These are phyloP conservation scores for Blennius ocellaris DNA, from an alignment of 2,113 vertebrate species.

Conservation along the genomic window DNA sequence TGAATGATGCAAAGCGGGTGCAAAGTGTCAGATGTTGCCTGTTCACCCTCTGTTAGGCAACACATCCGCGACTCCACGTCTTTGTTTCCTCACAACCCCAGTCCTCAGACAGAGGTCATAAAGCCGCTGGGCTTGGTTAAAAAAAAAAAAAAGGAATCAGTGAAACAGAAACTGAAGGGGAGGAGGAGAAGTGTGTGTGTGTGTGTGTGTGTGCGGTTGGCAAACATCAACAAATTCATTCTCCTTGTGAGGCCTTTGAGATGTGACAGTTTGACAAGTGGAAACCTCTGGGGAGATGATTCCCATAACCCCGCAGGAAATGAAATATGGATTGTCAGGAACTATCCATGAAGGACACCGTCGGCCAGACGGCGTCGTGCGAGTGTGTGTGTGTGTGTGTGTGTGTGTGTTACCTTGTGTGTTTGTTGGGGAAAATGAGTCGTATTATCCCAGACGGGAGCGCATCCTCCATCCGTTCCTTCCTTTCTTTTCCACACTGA, in stretches of 20 bases:
- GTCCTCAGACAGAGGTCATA: constrained; percentile 37
- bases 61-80: constrained; percentile 12
- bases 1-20: constrained; percentile 54
- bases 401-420: constrained; percentile 13
- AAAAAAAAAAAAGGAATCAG: no score
- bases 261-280: constrained; percentile 75
- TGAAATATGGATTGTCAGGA: constrained; percentile 73
- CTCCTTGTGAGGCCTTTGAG: constrained; percentile 61
- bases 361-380: constrained; percentile 21
- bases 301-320: constrained; percentile 69
- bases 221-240: constrained; percentile 74
- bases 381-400: constrained; percentile 9
- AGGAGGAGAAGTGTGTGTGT: constrained; percentile 36
- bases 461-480: not conserved
- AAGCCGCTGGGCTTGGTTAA: no score
- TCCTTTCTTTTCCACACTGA: not conserved
- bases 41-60: constrained; percentile 18
- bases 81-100: constrained; percentile 41
- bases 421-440: not conserved
- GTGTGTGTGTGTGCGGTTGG: constrained; percentile 35
- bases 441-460: not conserved
- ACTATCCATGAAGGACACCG: constrained; percentile 61
- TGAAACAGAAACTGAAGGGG: constrained; percentile 47
- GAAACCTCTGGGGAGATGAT: constrained; percentile 66
- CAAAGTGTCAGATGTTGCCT: constrained; percentile 41